Evolutionary conservation across 2,797 vertebrate species (phyloP).

Genomic region (Tragelaphus eurycerus): DNA sequence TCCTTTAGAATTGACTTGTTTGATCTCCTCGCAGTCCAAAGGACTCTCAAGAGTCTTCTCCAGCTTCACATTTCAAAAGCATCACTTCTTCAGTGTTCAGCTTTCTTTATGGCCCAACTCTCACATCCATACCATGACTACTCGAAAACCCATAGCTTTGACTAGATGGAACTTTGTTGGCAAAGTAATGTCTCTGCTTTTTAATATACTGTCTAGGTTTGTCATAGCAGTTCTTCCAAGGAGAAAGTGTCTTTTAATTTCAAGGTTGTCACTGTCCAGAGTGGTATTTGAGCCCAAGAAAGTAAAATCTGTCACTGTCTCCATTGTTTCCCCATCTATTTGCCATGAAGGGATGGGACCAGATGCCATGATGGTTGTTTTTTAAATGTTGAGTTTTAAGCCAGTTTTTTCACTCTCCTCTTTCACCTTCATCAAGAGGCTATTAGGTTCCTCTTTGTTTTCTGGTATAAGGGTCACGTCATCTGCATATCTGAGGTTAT

Average conservation of each 20-base stretch:
- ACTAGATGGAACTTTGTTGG: not conserved
- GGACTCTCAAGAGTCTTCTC: not conserved
- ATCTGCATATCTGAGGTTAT: not conserved
- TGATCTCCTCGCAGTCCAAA: not conserved
- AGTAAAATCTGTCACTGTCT: not conserved
- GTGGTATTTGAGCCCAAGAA: not conserved
- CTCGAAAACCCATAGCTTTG: not conserved
- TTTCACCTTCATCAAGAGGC: not conserved
- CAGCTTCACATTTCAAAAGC: not conserved
- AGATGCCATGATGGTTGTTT: not conserved
- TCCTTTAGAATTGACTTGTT: not conserved
- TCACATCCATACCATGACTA: not conserved
- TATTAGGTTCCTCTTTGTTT: not conserved
- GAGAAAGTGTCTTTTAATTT: not conserved
- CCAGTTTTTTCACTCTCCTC: not conserved
- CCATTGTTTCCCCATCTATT: not conserved
- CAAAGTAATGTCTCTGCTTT: not conserved
- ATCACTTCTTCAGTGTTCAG: not conserved
- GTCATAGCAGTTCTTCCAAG: not conserved
- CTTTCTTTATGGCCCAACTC: not conserved
- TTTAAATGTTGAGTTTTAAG: not conserved
- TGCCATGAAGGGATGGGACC: not conserved
- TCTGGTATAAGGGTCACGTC: not conserved
- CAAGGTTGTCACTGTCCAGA: not conserved
- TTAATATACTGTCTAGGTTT: not conserved